Evolutionary conservation across 2,113 vertebrate species (phyloP).

Genomic region (Buteo buteo): DNA sequence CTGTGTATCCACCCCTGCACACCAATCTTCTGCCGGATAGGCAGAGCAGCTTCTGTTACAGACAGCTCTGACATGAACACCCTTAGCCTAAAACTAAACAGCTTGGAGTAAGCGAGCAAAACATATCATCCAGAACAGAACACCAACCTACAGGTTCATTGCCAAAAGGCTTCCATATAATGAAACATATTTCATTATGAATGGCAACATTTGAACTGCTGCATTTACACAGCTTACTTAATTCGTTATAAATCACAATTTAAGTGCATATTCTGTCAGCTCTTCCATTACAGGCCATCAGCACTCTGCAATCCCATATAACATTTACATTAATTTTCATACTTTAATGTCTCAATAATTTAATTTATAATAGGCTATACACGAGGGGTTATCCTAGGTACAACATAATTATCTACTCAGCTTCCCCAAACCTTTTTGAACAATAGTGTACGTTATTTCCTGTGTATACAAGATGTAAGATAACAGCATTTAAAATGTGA

Average conservation of each 20-base stretch:
- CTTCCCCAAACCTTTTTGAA: neutral
- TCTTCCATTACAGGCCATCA: constrained; percentile 2
- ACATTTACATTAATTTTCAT: neutral
- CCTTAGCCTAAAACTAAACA: neutral
- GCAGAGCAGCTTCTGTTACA: neutral
- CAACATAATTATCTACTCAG: neutral
- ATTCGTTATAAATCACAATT: neutral
- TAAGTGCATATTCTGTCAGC: neutral
- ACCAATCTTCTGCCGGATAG: neutral
- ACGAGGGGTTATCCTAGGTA: neutral
- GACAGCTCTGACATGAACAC: neutral
- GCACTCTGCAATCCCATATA: neutral
- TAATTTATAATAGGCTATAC: neutral
- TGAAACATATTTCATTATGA: neutral
- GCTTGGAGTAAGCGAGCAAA: neutral
- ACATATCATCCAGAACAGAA: rapidly evolving
- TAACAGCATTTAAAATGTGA: neutral
- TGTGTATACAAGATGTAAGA: neutral
- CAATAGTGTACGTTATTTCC: neutral
- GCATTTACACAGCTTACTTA: neutral
- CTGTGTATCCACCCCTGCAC: neutral
- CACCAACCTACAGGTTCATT: neutral
- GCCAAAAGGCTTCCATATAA: neutral
- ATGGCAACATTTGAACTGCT: neutral
- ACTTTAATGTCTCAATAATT: constrained; percentile 2